Evolutionary conservation across 2,797 vertebrate genomes (phyloP).

Genomic region (Neomorphus geoffroyi): DNA sequence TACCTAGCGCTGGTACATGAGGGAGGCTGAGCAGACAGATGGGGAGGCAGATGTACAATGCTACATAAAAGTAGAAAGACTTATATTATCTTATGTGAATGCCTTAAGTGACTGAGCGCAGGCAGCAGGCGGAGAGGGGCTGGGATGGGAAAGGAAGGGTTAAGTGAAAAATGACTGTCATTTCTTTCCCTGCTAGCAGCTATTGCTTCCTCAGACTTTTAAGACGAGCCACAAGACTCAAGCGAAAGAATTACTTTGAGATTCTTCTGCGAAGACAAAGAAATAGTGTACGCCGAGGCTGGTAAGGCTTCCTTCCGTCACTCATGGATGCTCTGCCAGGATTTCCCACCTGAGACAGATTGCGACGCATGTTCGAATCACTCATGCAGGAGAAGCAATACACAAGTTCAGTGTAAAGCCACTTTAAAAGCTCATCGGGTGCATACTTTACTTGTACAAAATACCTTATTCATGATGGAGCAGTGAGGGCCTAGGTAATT

Average conservation of each 20-base stretch:
- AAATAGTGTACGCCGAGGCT: slow-evolving; percentile 64
- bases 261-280: slow-evolving; percentile 84
- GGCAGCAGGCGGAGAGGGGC: background rate
- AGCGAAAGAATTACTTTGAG: slow-evolving; percentile 79
- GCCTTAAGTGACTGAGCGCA: slow-evolving; percentile 50
- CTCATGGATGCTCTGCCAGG: slow-evolving; percentile 83
- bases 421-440: slow-evolving; percentile 99
- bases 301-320: slow-evolving; percentile 82
- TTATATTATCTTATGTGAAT: slow-evolving; percentile 60
- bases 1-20: slow-evolving; percentile 47
- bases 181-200: slow-evolving; percentile 42
- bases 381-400: slow-evolving; percentile 95
- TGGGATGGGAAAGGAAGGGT: slow-evolving; percentile 14
- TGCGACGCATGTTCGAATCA: slow-evolving; percentile 87
- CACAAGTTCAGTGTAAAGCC: slow-evolving; percentile 94
- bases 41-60: slow-evolving; percentile 79
- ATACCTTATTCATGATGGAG: slow-evolving; percentile 99
- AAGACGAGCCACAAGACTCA: slow-evolving; percentile 61
- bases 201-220: slow-evolving; percentile 60
- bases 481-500: slow-evolving; percentile 97
- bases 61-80: slow-evolving; percentile 72
- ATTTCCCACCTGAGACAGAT: slow-evolving; percentile 94
- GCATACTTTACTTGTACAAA: slow-evolving; percentile 94
- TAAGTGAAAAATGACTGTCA: slow-evolving; percentile 52
- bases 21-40: slow-evolving; percentile 73